Evolutionary conservation across 2,888 invertebrate species (phyloP), one percentile per base, ranked within the genome.

Genomic region (Platerodrilus igneus): DNA sequence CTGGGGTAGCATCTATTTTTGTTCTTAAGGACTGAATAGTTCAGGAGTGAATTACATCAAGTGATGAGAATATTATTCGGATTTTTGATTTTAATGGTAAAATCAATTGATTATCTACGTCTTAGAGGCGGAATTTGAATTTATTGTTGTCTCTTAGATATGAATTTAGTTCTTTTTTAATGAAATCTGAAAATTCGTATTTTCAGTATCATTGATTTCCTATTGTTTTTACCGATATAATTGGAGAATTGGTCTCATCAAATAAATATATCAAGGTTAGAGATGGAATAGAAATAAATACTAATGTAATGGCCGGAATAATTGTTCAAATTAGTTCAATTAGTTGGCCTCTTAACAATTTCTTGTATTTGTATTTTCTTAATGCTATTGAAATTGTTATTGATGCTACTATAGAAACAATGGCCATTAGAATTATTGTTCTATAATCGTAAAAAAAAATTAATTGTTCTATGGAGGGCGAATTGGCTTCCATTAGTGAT

Each of bases 271-370:
- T 56, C 57, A 80, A 53, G 17, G 74, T 76, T 53, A 79, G 51
- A 0, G 78, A 80, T 0, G 80, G 79, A 18, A 79, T 49, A 0
- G 75, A 77, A 71, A 79, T 76, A 69, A 77, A 75, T 68, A 79
- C 68, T 71, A 79, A 66, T 52, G 75, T 73, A 59, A 79, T 66
- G 33, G 76, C 74, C 3, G 79, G 79, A 32, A 77, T 46, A 58
- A 78, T 71, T 10, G 78, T 80, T 77, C 78, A 79, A 68, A 79
- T 75, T 67, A 76, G 59, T 75, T 79, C 78, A 70, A 79, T 76
- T 64, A 67, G 61, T 73, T 79, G 76, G 1, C 71, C 71, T 63
- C 78, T 73, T 57, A 79, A 49, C 60, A 79, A 57, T 57, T 67
- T 73, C 62, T 75, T 75, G 59, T 78, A 74, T 59, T 69, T 69